Evolutionary conservation across 2,888 invertebrate species (phyloP).

Genomic region (Beris chalybata): DNA sequence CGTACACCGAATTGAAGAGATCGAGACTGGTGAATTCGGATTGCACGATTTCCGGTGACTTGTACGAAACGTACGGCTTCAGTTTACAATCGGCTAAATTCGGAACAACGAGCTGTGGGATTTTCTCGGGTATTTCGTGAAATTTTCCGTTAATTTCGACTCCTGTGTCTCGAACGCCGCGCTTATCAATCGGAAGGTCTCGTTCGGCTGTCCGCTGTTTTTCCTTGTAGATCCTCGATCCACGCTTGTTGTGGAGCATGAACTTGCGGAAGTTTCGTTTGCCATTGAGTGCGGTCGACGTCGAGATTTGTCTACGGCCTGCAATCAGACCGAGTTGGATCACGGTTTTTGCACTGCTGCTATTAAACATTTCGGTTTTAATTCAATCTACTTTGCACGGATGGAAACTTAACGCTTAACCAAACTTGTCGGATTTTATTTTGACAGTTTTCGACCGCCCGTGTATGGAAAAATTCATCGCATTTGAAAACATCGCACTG

Average conservation of each 20-base stretch:
- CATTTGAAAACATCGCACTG: no score
- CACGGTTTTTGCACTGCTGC: not conserved
- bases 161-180: conserved; percentile 72
- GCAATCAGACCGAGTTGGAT: not conserved
- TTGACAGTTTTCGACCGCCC: no score
- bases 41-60: conserved; percentile 72
- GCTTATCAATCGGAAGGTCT: conserved; percentile 68
- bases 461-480: no score
- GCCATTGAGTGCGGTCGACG: conserved; percentile 60
- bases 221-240: conserved; percentile 66
- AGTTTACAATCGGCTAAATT: conserved; percentile 79
- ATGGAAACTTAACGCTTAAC: no score
- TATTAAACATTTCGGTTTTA: conserved; percentile 1
- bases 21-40: conserved; percentile 81
- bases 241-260: conserved; percentile 73
- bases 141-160: conserved; percentile 61
- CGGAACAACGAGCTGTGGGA: conserved; percentile 91
- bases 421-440: no score
- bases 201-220: conserved; percentile 59
- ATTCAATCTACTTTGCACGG: no score
- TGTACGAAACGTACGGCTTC: conserved; percentile 94
- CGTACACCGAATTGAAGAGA: conserved; percentile 80
- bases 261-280: conserved; percentile 86
- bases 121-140: conserved; percentile 77
- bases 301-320: conserved; percentile 54